Evolutionary conservation across 2,113 vertebrate species (phyloP), one percentile per base, ranked within the genome.

Genomic region (Menura novaehollandiae): DNA sequence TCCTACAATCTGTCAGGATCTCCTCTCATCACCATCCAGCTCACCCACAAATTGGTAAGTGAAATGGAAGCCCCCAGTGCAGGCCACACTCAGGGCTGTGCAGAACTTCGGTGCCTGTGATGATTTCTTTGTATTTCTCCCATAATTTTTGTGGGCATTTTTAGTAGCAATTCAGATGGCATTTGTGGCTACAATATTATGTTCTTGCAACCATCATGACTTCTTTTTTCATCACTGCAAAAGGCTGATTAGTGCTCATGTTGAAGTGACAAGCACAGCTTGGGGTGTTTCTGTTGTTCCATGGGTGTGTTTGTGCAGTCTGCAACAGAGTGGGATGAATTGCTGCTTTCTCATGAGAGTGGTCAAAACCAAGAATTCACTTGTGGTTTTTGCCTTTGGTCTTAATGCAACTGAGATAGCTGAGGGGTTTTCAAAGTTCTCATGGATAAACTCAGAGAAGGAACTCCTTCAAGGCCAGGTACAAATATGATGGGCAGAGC

Each of bases 21-120:
- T 1, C 99, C 99, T 0, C 98, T 99, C 41, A 98, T 99, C 91
- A 98, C 98, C 37, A 98, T 99, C 41, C 98, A 98, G 59, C 98
- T 99, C 60, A 96, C 94, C 7, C 99, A 99, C 89, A 95, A 87
- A 10, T 64, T 99, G 99, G 99, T 99, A 97, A 98, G 99, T 97
- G 33, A 21, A 3, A 1, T 2, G 1, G 7, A 26, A 73, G 1
- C 16, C 17, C 9, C 19, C 5, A 4, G 2, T 13, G 49, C 10
- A 19, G 33, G 17, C 39, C 74, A 2, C 53, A 5, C 4, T 28
- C 43, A 23, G 16, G 18, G 46, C 58, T 52, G 15, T 11, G 24
- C 27, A 15, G 6, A 52, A 4, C 35, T 56, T 28, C 0, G 0
- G 8, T 26, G 43, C 41, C 58, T 53, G 17, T 12, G 8, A 13